These are phyloP conservation scores for Pristiophorus japonicus DNA, from an alignment of 2,113 vertebrate species.

Conservation along the genomic window DNA sequence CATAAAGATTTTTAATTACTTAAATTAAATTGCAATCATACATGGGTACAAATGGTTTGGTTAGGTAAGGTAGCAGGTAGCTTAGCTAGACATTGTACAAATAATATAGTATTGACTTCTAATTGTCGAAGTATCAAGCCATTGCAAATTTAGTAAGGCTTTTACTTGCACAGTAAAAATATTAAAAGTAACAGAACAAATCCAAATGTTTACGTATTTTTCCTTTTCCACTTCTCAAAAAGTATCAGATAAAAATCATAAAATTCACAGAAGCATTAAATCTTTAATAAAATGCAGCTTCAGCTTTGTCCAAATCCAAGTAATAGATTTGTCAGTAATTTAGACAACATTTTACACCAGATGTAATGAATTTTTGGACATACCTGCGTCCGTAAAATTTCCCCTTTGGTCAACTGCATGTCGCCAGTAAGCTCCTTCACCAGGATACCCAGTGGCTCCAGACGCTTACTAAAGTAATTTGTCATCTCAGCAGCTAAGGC, in stretches of 20 bases:
- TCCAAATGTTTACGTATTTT: neutral
- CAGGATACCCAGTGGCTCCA: conserved; percentile 80
- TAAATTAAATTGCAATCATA: neutral
- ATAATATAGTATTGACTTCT: neutral
- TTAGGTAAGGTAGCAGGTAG: neutral
- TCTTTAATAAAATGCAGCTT: neutral
- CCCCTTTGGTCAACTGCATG: conserved; percentile 95
- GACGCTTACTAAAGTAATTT: conserved; percentile 92
- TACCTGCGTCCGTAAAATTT: conserved; percentile 96
- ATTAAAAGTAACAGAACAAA: neutral
- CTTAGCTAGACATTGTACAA: neutral
- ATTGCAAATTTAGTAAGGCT: neutral
- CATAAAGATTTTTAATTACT: neutral
- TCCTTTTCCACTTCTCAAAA: neutral
- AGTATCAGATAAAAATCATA: neutral
- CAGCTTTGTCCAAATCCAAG: neutral
- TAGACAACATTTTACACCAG: neutral
- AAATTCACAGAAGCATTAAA: neutral
- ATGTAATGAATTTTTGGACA: conserved; percentile 36
- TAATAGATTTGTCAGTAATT: neutral
- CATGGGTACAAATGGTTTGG: neutral
- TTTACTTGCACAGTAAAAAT: neutral
- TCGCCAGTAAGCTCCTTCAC: conserved; percentile 94
- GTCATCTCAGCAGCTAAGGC: conserved; percentile 98
- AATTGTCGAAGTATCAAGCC: neutral